Base-by-base conservation (phyloP, 2,113 vertebrate genomes). In the Pseudois nayaur region DNA sequence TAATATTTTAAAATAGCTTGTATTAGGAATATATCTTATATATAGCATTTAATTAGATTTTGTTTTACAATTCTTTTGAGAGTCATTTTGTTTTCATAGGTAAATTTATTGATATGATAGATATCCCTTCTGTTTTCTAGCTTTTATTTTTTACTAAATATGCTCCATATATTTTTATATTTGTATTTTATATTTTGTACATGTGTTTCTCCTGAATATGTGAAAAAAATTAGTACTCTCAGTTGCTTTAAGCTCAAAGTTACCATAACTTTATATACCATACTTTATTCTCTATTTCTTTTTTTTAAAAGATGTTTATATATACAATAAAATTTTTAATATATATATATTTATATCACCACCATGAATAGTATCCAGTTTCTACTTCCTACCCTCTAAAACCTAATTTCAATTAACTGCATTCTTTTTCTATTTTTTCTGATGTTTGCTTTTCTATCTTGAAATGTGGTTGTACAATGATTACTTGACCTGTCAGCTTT, bases 21-120 rank as follows among this genome's bases (percentile, higher is more conserved):
- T 50, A 60, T 64, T 93, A 59, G 52, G 14, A 36, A 3, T 78
- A 78, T 79, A 25, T 91, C 55, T 95, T 87, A 15, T 33, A 4
- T 50, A 31, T 86, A 67, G 36, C 7, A 83, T 50, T 93, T 91
- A 55, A 84, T 67, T 95, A 52, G 54, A 84, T 87, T 87, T 95
- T 96, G 36, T 93, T 93, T 74, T 50, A 82, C 82, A 87, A 36
- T 93, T 16, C 25, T 90, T 89, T 60, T 97, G 78, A 95, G 76
- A 74, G 82, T 36, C 8, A 92, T 82, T 93, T 86, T 90, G 29
- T 76, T 91, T 93, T 60, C 23, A 78, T 78, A 88, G 40, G 55
- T 87, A 93, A 87, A 50, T 57, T 54, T 86, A 87, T 48, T 60
- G 23, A 83, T 54, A 78, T 50, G 21, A 90, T 59, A 93, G 40